A percentile compares a stretch with the other conserved stretches of the same genome.
Evolutionary conservation across 2,888 invertebrate genomes (phyloP).

Genomic region (Agriotes lineatus): DNA sequence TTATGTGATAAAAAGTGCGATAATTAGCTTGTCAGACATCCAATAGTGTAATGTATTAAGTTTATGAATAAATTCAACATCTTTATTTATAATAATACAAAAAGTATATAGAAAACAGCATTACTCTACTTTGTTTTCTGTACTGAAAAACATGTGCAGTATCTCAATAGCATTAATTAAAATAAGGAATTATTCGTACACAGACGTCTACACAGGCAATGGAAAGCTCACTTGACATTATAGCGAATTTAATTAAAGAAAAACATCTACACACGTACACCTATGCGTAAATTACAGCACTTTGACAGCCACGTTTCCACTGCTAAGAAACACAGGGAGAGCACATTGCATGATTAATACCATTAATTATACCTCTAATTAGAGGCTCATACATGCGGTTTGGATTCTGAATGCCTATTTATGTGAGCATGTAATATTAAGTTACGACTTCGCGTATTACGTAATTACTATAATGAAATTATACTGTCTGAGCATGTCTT

Average conservation of each 20-base stretch:
- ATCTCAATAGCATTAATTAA: no score
- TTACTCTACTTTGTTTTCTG: no score
- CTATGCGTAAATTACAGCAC: constrained; percentile 23
- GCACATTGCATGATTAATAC: constrained; percentile 46
- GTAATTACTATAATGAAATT: constrained; percentile 43
- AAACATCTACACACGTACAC: constrained; percentile 16
- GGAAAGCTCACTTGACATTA: not conserved
- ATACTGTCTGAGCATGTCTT: constrained; percentile 23
- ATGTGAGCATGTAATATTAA: constrained; percentile 42
- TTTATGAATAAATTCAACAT: no score
- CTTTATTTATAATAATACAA: no score
- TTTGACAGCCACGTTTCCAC: constrained; percentile 30
- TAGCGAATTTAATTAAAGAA: constrained; percentile 11
- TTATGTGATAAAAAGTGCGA: no score
- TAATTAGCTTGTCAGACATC: no score
- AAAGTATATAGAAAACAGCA: no score
- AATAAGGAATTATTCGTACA: no score
- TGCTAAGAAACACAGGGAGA: constrained; percentile 35
- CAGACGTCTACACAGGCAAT: no score
- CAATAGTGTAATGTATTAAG: no score
- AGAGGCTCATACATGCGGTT: constrained; percentile 44
- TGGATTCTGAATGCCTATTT: constrained; percentile 44
- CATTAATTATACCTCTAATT: constrained; percentile 50
- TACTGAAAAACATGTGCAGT: no score
- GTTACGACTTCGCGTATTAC: constrained; percentile 43